Evolutionary conservation across 2,888 invertebrate species (phyloP).

Genomic region (Pecten maximus): DNA sequence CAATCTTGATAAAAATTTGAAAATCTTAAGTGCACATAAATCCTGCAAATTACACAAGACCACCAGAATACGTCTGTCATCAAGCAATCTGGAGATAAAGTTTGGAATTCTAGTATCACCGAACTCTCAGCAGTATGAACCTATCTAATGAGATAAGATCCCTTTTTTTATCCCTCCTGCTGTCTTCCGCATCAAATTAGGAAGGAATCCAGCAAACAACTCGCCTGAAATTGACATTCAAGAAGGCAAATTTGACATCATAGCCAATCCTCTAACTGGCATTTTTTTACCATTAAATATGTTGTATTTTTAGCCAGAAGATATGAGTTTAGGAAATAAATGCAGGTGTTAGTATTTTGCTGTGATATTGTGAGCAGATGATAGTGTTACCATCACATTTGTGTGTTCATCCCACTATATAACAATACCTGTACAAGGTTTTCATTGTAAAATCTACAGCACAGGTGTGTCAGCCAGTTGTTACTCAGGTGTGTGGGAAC

Average conservation of each 20-base stretch:
- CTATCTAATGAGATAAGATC: not conserved
- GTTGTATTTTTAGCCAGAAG: not conserved
- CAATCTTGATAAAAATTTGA: not conserved
- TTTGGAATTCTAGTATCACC: not conserved
- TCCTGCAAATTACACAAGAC: conserved; percentile 17
- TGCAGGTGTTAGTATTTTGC: not conserved
- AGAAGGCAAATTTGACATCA: conserved; percentile 4
- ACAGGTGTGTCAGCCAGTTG: not conserved
- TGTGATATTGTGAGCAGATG: not conserved
- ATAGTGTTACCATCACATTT: no score
- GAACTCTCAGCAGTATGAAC: not conserved
- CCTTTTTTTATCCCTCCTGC: not conserved
- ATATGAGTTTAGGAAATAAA: not conserved
- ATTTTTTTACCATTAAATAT: not conserved
- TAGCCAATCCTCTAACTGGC: not conserved
- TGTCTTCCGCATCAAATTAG: conserved; percentile 19
- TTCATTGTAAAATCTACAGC: not conserved
- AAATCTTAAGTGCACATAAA: conserved; percentile 20
- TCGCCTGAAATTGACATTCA: not conserved
- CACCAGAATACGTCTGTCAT: not conserved
- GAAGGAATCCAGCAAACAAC: conserved; percentile 25
- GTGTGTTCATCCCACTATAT: no score
- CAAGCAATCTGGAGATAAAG: not conserved
- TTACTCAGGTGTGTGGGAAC: conserved; percentile 3
- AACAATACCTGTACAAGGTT: conserved; percentile 21